Percentiles rank a stretch among this genome's conserved stretches.
phyloP scores from a whole-genome alignment of 2,888 invertebrate genomes.

The Gnatocerus cornutus region DNA sequence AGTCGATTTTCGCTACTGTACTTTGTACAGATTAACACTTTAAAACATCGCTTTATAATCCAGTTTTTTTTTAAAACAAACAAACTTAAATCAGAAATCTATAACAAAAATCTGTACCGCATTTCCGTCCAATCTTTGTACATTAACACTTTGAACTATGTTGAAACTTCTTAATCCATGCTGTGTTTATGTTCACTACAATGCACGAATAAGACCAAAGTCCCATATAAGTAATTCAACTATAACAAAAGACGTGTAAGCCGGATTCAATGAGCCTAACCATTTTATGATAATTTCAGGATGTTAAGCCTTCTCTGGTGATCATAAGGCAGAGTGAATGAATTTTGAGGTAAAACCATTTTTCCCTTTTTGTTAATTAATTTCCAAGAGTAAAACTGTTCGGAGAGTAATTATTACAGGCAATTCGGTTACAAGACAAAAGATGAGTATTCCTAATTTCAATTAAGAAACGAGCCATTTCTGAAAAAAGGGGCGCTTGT shows the following conservation, averaged over 20 bases:
- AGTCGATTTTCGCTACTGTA: no score
- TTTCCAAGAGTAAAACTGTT: slow-evolving; percentile 3
- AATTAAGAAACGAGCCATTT: neutral
- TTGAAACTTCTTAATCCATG: neutral
- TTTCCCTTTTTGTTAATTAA: slow-evolving; percentile 5
- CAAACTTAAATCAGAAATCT: no score
- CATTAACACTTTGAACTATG: no score
- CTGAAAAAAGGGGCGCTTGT: neutral
- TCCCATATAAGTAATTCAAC: neutral
- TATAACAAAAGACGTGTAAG: neutral
- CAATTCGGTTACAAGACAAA: slow-evolving; percentile 3
- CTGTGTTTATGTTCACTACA: neutral
- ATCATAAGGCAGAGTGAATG: no score
- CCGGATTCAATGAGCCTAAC: neutral
- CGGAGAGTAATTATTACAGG: slow-evolving; percentile 8
- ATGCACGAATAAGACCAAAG: neutral
- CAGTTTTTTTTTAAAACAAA: no score
- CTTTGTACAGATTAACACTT: no score
- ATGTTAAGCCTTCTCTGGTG: neutral
- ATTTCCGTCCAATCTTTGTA: no score
- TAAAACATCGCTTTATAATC: no score
- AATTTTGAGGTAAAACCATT: neutral
- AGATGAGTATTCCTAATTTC: slow-evolving; percentile 6
- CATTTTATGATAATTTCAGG: neutral
- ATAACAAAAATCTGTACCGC: no score